Evolutionary conservation across 2,113 vertebrate species (phyloP).

Genomic region (Eupsittula cactorum): DNA sequence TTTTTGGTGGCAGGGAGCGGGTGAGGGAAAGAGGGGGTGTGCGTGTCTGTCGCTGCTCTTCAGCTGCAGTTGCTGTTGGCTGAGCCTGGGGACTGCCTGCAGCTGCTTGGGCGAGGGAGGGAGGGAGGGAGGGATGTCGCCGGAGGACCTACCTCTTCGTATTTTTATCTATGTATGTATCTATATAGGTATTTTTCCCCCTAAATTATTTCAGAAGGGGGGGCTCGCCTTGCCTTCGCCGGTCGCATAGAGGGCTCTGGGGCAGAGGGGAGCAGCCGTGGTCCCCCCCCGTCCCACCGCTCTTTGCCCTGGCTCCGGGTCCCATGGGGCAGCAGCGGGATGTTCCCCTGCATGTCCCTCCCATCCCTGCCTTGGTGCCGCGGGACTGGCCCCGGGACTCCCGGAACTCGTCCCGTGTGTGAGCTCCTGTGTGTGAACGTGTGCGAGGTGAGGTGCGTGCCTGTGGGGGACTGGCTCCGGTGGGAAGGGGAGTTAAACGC

Average conservation of each 20-base stretch:
- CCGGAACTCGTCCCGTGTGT: not conserved
- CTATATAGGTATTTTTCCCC: not conserved
- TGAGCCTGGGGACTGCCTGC: conserved; percentile 7
- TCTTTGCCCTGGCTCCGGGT: not conserved
- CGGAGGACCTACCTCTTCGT: not conserved
- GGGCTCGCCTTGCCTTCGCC: not conserved
- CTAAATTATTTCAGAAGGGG: not conserved
- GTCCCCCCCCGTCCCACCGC: not conserved
- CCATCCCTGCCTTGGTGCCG: not conserved
- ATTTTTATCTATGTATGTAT: not conserved
- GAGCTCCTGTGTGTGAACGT: not conserved
- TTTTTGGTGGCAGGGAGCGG: not conserved
- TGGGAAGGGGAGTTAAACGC: not conserved
- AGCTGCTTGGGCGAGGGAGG: not conserved
- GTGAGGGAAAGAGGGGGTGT: not conserved
- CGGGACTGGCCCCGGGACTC: not conserved
- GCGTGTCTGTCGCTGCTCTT: conserved; percentile 34
- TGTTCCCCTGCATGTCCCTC: not conserved
- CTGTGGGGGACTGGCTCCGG: not conserved
- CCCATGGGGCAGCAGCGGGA: not conserved
- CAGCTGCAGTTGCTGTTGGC: conserved; percentile 35
- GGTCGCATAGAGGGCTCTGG: not conserved
- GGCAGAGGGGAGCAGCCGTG: not conserved
- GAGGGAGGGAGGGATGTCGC: not conserved
- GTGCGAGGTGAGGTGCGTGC: not conserved